These are phyloP conservation scores for Coryphaenoides rupestris DNA, from an alignment of 2,113 vertebrate genomes.

Conservation along the genomic window DNA sequence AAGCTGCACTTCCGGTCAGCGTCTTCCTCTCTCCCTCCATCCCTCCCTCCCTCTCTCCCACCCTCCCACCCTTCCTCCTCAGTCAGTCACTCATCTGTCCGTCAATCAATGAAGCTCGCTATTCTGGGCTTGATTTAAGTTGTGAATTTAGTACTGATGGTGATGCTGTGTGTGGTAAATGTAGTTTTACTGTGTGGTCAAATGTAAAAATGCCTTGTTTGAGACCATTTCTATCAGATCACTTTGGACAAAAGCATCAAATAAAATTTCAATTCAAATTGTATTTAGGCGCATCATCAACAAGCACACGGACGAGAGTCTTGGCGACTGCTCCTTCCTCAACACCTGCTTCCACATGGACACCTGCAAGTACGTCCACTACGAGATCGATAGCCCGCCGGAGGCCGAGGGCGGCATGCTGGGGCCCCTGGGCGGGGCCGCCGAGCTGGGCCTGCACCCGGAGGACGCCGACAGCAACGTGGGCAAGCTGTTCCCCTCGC, in stretches of 20 bases:
- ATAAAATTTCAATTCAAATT: too few relatives aligned
- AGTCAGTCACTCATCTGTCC: too few relatives aligned
- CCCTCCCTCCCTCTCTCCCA: not conserved
- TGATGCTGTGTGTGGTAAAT: too few relatives aligned
- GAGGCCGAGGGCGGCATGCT: conserved; percentile 70
- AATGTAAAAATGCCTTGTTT: too few relatives aligned
- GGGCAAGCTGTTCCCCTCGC: conserved; percentile 86
- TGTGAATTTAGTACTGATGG: too few relatives aligned
- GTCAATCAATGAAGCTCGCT: too few relatives aligned
- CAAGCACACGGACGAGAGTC: conserved; percentile 90
- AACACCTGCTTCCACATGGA: conserved; percentile 97
- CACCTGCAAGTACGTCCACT: conserved; percentile 93
- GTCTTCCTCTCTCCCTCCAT: not conserved
- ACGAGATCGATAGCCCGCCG: conserved; percentile 86
- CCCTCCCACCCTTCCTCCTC: not conserved
- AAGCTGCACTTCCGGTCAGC: conserved; percentile 87
- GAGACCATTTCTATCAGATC: not conserved
- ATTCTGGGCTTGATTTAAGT: too few relatives aligned
- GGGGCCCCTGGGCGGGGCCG: conserved; percentile 63
- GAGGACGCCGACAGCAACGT: conserved; percentile 79
- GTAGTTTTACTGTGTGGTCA: too few relatives aligned
- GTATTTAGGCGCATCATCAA: conserved; percentile 94
- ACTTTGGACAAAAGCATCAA: too few relatives aligned
- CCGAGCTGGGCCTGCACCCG: conserved; percentile 76
- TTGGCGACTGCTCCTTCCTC: conserved; percentile 92